Conservation (phyloP, 2,797 vertebrate species). For the Micrastur ruficollis region DNA sequence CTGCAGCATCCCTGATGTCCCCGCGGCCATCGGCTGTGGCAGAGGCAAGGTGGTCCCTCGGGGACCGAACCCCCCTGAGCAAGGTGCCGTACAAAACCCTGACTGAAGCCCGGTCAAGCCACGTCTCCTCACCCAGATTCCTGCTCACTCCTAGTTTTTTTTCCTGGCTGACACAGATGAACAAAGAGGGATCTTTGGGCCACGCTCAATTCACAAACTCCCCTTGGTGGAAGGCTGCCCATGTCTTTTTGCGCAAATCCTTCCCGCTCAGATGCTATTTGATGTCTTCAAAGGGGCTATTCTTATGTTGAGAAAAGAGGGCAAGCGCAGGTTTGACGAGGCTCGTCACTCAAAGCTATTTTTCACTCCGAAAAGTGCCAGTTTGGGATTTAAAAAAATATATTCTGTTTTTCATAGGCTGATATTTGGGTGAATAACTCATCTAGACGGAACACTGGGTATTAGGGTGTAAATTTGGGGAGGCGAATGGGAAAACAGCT, state of each 20-base stretch:
- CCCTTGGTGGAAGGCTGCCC: not conserved
- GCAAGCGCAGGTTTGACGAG: not conserved
- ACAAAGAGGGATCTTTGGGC: not conserved
- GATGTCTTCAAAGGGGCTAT: slow-evolving; percentile 13
- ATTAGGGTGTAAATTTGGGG: not conserved
- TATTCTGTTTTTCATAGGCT: not conserved
- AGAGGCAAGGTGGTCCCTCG: fast-evolving
- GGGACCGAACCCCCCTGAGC: not conserved
- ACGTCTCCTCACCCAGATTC: not conserved
- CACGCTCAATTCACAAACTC: not conserved
- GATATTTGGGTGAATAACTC: not conserved
- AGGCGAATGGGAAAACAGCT: not conserved
- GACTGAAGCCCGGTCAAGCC: fast-evolving
- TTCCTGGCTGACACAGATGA: not conserved
- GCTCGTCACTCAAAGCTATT: not conserved
- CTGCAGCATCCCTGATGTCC: not conserved
- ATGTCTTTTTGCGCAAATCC: not conserved
- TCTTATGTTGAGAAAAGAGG: not conserved
- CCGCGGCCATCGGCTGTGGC: fast-evolving
- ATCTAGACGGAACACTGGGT: not conserved
- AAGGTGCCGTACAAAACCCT: fast-evolving
- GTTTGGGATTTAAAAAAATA: not conserved
- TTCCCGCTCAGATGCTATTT: not conserved
- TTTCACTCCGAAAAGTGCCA: not conserved
- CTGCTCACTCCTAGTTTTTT: not conserved